A percentile compares a stretch with the other conserved stretches of the same genome.
These are phyloP conservation scores for Parotocinclus haroldoi DNA, from an alignment of 2,797 vertebrate genomes.

Conservation along the genomic window DNA sequence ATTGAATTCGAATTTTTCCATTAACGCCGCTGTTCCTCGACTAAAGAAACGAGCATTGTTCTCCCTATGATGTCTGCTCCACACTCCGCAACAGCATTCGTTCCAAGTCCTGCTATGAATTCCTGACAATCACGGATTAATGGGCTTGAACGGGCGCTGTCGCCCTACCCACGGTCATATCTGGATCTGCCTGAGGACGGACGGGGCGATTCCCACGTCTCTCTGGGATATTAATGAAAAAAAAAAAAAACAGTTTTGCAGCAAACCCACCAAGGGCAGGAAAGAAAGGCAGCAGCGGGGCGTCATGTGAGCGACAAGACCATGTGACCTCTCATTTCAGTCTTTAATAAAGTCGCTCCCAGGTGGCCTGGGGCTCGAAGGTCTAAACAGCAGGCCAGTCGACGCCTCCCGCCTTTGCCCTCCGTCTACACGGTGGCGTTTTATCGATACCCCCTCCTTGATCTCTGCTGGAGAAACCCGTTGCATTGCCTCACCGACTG, in stretches of 20 bases:
- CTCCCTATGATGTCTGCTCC: neutral
- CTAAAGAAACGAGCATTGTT: neutral
- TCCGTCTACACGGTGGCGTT: too few species aligned
- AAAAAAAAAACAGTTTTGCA: conserved; percentile 79
- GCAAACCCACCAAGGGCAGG: conserved; percentile 65
- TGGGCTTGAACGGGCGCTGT: conserved; percentile 66
- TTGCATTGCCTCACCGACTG: conserved; percentile 12
- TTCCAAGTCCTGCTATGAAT: conserved; percentile 56
- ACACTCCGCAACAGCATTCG: neutral
- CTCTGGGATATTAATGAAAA: conserved; percentile 77
- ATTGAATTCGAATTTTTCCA: too few species aligned
- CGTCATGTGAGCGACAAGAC: conserved; percentile 71
- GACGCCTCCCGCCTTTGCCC: conserved; percentile 40
- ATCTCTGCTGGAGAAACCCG: too few species aligned
- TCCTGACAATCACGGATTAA: conserved; percentile 75
- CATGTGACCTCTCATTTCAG: conserved; percentile 80
- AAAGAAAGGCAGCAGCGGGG: conserved; percentile 68
- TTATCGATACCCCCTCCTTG: conserved; percentile 32
- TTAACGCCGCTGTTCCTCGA: too few species aligned
- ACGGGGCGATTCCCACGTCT: conserved; percentile 69
- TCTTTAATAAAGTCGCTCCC: conserved; percentile 83
- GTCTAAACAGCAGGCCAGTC: conserved; percentile 68
- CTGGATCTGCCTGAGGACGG: conserved; percentile 70
- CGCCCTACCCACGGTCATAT: conserved; percentile 72
- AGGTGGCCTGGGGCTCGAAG: conserved; percentile 77